phyloP scores from a whole-genome alignment of 2,888 invertebrate species.

The Byasa hedistus region DNA sequence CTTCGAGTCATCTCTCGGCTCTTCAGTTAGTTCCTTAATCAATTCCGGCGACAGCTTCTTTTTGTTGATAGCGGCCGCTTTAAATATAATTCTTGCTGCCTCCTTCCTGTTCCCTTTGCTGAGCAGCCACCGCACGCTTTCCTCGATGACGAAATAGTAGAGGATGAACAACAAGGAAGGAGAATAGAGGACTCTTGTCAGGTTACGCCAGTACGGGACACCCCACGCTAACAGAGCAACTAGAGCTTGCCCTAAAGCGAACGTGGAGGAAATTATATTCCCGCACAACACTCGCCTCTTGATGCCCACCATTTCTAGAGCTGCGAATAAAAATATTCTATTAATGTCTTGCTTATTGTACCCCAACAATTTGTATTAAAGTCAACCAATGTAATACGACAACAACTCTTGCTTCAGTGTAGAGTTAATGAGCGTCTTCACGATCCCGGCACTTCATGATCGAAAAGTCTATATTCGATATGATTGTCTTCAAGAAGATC shows the following conservation, averaged over 20 bases:
- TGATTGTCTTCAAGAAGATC: too few relatives aligned
- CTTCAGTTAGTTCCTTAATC: constrained; percentile 44
- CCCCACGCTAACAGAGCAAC: constrained; percentile 82
- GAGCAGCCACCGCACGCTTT: constrained; percentile 86
- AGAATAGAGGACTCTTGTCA: constrained; percentile 81
- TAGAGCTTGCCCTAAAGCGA: constrained; percentile 83
- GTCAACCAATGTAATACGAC: too few relatives aligned
- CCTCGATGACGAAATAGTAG: constrained; percentile 82
- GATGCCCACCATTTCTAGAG: constrained; percentile 56
- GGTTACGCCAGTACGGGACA: constrained; percentile 82
- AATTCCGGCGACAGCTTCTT: constrained; percentile 61
- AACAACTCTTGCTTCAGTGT: too few relatives aligned
- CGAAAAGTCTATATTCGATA: too few relatives aligned
- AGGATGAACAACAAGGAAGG: constrained; percentile 82
- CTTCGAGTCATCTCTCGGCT: constrained; percentile 22
- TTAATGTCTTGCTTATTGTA: neutral
- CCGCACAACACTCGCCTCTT: constrained; percentile 79
- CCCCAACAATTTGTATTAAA: too few relatives aligned
- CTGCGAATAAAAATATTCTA: constrained; percentile 35
- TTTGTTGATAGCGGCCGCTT: constrained; percentile 68
- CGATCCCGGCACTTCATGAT: too few relatives aligned
- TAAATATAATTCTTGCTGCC: constrained; percentile 63
- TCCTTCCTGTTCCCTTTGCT: constrained; percentile 78
- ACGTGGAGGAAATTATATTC: constrained; percentile 78
- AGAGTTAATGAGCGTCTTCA: too few relatives aligned